Percentiles rank a stretch among this genome's conserved stretches.
Conservation (phyloP, 2,797 vertebrate genomes). For the Paratrypauchen microcephalus region DNA sequence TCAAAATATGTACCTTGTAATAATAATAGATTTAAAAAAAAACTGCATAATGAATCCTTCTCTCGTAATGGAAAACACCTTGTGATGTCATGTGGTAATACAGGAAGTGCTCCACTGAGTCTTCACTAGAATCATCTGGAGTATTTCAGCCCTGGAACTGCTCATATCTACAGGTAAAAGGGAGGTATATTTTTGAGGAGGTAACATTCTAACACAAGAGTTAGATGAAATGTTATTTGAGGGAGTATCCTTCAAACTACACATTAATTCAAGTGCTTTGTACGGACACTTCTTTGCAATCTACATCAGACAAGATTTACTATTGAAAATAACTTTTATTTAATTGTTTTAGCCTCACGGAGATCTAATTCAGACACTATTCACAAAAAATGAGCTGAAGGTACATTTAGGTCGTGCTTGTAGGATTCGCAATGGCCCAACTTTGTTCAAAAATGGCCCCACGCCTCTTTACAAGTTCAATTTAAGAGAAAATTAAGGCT, state of each 20-base stretch:
- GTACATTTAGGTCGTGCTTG: neutral
- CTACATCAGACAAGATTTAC: neutral
- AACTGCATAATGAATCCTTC: no score
- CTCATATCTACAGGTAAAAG: no score
- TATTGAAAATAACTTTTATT: neutral
- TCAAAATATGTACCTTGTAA: no score
- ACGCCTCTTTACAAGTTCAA: conserved; percentile 23
- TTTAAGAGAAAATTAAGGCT: conserved; percentile 32
- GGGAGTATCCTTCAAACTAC: conserved; percentile 16
- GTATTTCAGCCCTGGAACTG: no score
- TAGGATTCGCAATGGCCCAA: neutral
- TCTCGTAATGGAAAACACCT: no score
- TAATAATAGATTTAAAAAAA: no score
- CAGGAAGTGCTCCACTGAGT: no score
- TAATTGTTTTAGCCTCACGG: neutral
- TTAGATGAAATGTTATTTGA: neutral
- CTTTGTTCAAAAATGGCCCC: conserved; percentile 9
- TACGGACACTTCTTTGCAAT: conserved; percentile 17
- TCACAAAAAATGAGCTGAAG: neutral
- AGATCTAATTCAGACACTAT: neutral
- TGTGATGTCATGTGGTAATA: no score
- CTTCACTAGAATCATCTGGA: no score
- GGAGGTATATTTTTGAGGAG: no score
- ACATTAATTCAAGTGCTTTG: neutral
- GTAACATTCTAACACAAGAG: no score